Evolutionary conservation across 2,888 invertebrate genomes (phyloP), one percentile per base, ranked within the genome.

Genomic region (Tipula helvola): DNA sequence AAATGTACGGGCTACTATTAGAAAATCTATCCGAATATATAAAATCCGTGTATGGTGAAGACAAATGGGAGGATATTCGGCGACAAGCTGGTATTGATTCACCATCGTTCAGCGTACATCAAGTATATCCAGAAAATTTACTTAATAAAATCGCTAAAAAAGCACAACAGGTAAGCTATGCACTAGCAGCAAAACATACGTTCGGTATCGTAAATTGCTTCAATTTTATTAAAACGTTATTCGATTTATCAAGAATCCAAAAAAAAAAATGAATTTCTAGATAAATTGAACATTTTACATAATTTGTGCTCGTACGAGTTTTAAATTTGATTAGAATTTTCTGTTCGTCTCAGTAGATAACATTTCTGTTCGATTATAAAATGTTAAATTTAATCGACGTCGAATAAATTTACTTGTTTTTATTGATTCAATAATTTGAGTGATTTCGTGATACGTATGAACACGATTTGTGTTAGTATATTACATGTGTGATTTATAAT

Each of bases 21-120:
- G 98, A 99, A 92, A 97, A 98, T 90, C 94, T 99, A 92, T 96
- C 97, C 89, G 97, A 97, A 91, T 98, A 95, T 92, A 96, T 99
- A 90, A 96, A 96, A 88, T 94, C 96, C 89, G 96, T 95, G n/a
- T 99, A 98, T 92, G 99, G 99, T 0, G 98, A 98, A 90, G 97
- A 97, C 87, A 94, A 95, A 89, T 99, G 98, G 98, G 97, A 97
- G 89, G 96, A 97, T 90, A 97, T 98, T 88, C 92, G 98, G 87
- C 92, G 96, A 87, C 95, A 95, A 89, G 97, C 97, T 0, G 94
- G 95, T n/a, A 95, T 98, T 18, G 96, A 97, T 88, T 95, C 96
- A 88, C 96, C 97, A 5, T 96, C 96, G 87, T 97, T 97, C 92
- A 95, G 96, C 89, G 96, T 96, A 18, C 98, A 98, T 92, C 97